Evolutionary conservation across 2,113 vertebrate genomes (phyloP).

Genomic region (Trichechus manatus): DNA sequence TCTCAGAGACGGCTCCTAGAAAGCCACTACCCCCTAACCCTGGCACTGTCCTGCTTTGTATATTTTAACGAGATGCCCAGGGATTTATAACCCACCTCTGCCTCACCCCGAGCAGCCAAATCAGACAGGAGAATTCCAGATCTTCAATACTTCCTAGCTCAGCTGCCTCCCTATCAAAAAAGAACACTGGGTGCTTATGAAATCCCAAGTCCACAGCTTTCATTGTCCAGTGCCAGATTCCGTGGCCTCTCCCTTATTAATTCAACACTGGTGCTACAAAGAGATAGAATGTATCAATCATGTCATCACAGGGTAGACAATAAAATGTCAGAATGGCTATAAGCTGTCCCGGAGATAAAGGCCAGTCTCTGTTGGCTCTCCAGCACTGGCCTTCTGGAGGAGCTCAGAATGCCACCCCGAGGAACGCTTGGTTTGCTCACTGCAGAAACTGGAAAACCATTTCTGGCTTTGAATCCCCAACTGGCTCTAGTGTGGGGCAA

Average conservation of each 20-base stretch:
- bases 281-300: slow-evolving; percentile 25
- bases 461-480: neutral
- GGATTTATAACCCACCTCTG: neutral
- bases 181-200: neutral
- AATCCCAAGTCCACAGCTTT: neutral
- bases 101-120: neutral
- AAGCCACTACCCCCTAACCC: neutral
- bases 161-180: neutral
- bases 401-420: neutral
- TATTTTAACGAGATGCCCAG: neutral
- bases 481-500: neutral
- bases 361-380: neutral
- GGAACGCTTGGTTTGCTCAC: neutral
- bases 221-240: neutral
- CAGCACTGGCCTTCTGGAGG: neutral
- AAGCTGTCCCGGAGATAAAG: neutral
- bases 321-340: neutral
- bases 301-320: slow-evolving; percentile 26
- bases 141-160: neutral
- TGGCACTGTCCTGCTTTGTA: neutral
- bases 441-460: neutral
- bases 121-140: neutral
- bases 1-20: neutral
- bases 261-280: neutral
- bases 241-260: neutral